Percentiles rank a stretch among this genome's conserved stretches.
Conservation (phyloP, 2,797 vertebrate species). For the Onychomys leucogaster region DNA sequence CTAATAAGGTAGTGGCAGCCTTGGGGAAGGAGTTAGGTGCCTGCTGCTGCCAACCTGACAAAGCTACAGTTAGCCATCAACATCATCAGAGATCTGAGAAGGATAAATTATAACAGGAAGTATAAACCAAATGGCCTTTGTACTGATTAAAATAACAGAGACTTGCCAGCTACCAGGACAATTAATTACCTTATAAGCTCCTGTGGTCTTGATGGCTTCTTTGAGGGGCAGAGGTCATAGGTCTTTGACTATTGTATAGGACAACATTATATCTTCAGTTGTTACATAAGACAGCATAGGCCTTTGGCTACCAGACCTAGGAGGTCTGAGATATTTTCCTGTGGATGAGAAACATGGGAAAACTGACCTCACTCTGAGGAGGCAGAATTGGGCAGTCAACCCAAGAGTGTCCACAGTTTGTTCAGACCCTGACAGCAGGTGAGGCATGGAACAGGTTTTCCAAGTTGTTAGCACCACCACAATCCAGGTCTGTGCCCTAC, state of each 20-base stretch:
- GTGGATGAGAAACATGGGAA: background rate
- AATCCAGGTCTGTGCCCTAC: background rate
- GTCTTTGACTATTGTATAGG: background rate
- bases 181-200: background rate
- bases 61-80: background rate
- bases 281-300: background rate
- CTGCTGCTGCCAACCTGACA: background rate
- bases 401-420: background rate
- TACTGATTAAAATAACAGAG: background rate
- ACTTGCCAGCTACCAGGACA: background rate
- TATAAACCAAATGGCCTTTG: background rate
- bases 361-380: background rate
- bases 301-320: background rate
- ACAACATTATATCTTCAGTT: background rate
- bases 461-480: background rate
- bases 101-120: background rate
- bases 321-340: background rate
- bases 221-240: background rate
- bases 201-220: background rate
- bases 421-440: background rate
- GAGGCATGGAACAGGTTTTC: background rate
- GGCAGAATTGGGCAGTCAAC: background rate
- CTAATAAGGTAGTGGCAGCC: background rate
- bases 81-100: background rate
- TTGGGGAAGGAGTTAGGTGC: background rate